A percentile compares a stretch with the other conserved stretches of the same genome.
phyloP scores from a whole-genome alignment of 2,113 vertebrate genomes.

The Prietella phreatophila region DNA sequence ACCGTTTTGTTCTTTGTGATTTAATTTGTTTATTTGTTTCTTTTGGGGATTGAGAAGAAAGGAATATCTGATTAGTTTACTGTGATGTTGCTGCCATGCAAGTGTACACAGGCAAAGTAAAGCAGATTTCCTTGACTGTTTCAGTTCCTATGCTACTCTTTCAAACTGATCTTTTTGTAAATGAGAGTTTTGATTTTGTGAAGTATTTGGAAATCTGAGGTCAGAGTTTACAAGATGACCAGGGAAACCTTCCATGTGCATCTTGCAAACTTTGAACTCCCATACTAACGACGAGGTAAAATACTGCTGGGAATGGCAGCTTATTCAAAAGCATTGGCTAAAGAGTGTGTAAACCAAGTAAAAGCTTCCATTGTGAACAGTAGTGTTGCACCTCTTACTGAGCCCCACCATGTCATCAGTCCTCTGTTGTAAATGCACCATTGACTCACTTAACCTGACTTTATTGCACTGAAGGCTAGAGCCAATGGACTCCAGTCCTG shows the following conservation, averaged over 20 bases:
- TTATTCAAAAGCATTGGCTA: slow-evolving; percentile 68
- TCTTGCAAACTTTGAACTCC: slow-evolving; percentile 92
- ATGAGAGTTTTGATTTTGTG: slow-evolving; percentile 73
- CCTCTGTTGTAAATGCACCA: slow-evolving; percentile 19
- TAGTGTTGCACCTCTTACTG: slow-evolving; percentile 88
- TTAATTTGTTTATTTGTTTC: slow-evolving; percentile 69
- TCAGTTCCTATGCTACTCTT: slow-evolving; percentile 87
- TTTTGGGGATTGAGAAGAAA: slow-evolving; percentile 88
- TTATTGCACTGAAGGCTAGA: slow-evolving; percentile 96
- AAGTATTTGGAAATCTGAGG: slow-evolving; percentile 68
- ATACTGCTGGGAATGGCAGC: slow-evolving; percentile 97
- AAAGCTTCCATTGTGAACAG: slow-evolving; percentile 95
- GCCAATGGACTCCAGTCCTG: slow-evolving; percentile 98
- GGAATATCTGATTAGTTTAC: slow-evolving; percentile 89
- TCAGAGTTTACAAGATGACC: slow-evolving; percentile 92
- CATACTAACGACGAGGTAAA: slow-evolving; percentile 92
- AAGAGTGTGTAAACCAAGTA: slow-evolving; percentile 60
- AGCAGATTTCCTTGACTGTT: slow-evolving; percentile 85
- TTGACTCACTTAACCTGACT: slow-evolving; percentile 78
- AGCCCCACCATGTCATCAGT: slow-evolving; percentile 64
- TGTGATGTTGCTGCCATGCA: slow-evolving; percentile 80
- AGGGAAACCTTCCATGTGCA: slow-evolving; percentile 85
- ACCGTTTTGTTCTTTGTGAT: slow-evolving; percentile 75
- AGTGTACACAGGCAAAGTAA: slow-evolving; percentile 83
- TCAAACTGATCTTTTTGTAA: slow-evolving; percentile 67